A percentile compares a stretch with the other conserved stretches of the same genome.
These are phyloP conservation scores for Scomber colias DNA, from an alignment of 2,113 vertebrate genomes.

Conservation along the genomic window DNA sequence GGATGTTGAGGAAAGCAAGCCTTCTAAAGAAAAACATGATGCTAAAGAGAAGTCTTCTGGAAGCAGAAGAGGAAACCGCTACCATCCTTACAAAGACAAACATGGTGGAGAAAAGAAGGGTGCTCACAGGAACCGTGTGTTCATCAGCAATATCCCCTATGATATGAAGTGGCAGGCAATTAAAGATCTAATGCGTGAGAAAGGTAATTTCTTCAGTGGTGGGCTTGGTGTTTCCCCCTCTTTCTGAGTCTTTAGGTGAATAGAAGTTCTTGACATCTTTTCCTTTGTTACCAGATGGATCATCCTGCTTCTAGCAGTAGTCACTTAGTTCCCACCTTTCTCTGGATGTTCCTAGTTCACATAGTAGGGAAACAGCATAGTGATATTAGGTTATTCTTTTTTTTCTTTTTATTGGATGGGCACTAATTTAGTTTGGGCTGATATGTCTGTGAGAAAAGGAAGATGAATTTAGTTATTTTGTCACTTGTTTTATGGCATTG, in stretches of 20 bases:
- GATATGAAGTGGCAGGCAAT: slow-evolving; percentile 99
- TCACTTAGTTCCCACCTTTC: slow-evolving; percentile 57
- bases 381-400: slow-evolving; percentile 62
- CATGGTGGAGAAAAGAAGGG: slow-evolving; percentile 91
- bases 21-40: slow-evolving; percentile 87
- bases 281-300: slow-evolving; percentile 59
- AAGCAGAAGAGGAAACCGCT: slow-evolving; percentile 89
- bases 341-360: slow-evolving; percentile 65
- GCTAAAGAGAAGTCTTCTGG: slow-evolving; percentile 91
- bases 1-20: slow-evolving; percentile 85
- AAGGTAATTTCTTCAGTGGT: slow-evolving; percentile 89
- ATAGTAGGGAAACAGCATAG: slow-evolving; percentile 57
- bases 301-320: slow-evolving; percentile 57
- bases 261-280: slow-evolving; percentile 52
- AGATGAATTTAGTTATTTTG: slow-evolving; percentile 72
- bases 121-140: slow-evolving; percentile 92
- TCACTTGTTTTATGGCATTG: slow-evolving; percentile 75
- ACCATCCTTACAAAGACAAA: slow-evolving; percentile 98
- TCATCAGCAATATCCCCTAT: slow-evolving; percentile 99
- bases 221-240: slow-evolving; percentile 39
- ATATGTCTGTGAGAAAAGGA: slow-evolving; percentile 78
- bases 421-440: slow-evolving; percentile 74
- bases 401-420: slow-evolving; percentile 60
- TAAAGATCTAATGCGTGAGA: slow-evolving; percentile 99
- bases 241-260: slow-evolving; percentile 46